Evolutionary conservation across 1,140 invertebrate genomes (phyloP).

Genomic region (Trichonephila inaurata): DNA sequence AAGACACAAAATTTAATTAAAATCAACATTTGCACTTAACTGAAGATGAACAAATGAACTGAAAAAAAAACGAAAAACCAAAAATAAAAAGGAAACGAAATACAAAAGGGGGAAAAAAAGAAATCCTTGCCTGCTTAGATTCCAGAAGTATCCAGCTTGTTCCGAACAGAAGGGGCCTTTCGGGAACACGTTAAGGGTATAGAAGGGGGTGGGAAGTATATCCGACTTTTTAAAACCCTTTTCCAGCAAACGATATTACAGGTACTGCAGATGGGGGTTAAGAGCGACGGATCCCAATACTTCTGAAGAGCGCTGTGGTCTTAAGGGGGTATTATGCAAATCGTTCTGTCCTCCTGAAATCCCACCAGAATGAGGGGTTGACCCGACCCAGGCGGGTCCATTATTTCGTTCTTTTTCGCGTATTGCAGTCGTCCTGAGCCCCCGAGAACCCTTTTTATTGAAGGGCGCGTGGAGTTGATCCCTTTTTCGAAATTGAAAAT

Average conservation of each 20-base stretch:
- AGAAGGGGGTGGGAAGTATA: slow-evolving; percentile 7
- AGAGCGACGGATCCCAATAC: neutral
- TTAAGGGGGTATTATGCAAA: slow-evolving; percentile 70
- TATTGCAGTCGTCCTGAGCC: neutral
- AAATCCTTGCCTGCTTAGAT: slow-evolving; percentile 13
- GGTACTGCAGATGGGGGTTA: slow-evolving; percentile 2
- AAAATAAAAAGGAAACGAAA: neutral
- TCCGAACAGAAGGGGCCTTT: slow-evolving; percentile 44
- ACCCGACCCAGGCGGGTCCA: slow-evolving; percentile 49
- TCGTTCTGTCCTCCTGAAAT: slow-evolving; percentile 45
- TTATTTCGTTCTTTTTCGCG: slow-evolving; percentile 35
- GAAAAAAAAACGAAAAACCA: neutral
- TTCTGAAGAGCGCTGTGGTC: slow-evolving; percentile 53
- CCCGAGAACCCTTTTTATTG: neutral
- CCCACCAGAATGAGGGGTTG: slow-evolving; percentile 22
- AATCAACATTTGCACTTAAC: too few species aligned
- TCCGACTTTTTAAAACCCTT: slow-evolving; percentile 56
- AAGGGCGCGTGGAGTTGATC: slow-evolving; percentile 11
- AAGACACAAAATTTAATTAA: too few species aligned
- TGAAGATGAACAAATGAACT: too few species aligned
- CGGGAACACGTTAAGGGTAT: neutral
- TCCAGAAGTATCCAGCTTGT: slow-evolving; percentile 1
- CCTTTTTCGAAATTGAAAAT: slow-evolving; percentile 50
- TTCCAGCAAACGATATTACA: neutral
- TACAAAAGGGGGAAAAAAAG: neutral